Evolutionary conservation across 2,888 invertebrate genomes (phyloP), one percentile per base, ranked within the genome.

Genomic region (Pristionchus mayeri): DNA sequence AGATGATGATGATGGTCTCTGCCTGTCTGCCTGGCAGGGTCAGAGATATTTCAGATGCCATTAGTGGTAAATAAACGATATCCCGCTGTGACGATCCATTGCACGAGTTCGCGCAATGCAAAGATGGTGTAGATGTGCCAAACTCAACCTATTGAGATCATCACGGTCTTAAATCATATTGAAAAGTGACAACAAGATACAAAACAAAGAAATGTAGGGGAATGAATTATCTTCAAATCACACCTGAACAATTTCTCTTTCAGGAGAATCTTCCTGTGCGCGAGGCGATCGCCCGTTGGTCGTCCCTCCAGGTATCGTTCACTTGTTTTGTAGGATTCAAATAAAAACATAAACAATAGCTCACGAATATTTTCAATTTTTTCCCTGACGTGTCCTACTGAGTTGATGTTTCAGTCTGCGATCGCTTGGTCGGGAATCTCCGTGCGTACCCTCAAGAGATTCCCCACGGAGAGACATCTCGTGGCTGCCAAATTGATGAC

Each of bases 401-500:
- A 24, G 7, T 67, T 67, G 6, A 11, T 30, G 7, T 80, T 82
- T 21, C 48, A 91, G 89, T 90, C 92, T 0, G 92, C 92, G 11
- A 92, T 92, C 80, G 91, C 91, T 0, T 92, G 92, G 92, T 89
- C 89, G 9, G 92, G 91, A 27, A 89, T 92, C 84, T 92, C 92
- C 34, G 92, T 92, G 63, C 87, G 91, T 30, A 92, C 92, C 13
- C 88, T 90, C 92, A 94, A 94, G 89, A 89, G 94, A n/a, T 94
- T 94, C 88, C 94, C 94, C 0, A 93, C 93, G 0, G 91, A 93
- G 67, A 34, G 93, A 75, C 94, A 94, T 87, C 92, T 94, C 84
- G 93, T 94, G 7, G 93, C 93, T 76, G 93, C 94, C 80, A 94
- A 94, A 92, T 86, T 93, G 83, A 93, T 94, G 91, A 93, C 94